A percentile compares a stretch with the other conserved stretches of the same genome.
phyloP scores from a whole-genome alignment of 2,888 invertebrate species.

The Drosophila atripex region DNA sequence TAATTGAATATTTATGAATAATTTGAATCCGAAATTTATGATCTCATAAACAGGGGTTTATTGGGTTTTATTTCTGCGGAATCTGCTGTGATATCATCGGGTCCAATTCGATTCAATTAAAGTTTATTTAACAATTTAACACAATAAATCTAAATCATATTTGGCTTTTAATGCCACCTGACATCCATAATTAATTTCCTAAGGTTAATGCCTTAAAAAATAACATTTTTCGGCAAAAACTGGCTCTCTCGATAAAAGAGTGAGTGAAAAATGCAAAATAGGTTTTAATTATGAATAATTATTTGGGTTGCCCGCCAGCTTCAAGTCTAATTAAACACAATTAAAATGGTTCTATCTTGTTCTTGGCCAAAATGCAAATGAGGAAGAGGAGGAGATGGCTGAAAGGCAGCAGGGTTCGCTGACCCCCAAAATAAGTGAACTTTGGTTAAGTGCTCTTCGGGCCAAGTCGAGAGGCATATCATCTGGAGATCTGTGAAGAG shows the following conservation, averaged over 20 bases:
- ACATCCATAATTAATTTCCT: slow-evolving; percentile 59
- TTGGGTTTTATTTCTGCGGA: slow-evolving; percentile 6
- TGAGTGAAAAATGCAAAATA: slow-evolving; percentile 53
- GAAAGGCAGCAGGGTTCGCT: slow-evolving; percentile 54
- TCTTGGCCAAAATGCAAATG: slow-evolving; percentile 63
- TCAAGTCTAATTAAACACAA: slow-evolving; percentile 72
- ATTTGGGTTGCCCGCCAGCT: slow-evolving; percentile 43
- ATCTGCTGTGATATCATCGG: slow-evolving; percentile 29
- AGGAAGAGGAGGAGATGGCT: slow-evolving; percentile 35
- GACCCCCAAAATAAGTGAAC: slow-evolving; percentile 60
- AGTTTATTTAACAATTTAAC: slow-evolving; percentile 65
- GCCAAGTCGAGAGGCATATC: slow-evolving; percentile 28
- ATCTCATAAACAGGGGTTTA: slow-evolving; percentile 13
- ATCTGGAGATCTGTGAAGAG: slow-evolving; percentile 14
- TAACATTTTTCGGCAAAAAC: slow-evolving; percentile 6
- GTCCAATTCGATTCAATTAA: slow-evolving; percentile 64
- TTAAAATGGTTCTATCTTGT: slow-evolving; percentile 55
- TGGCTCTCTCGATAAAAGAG: background rate
- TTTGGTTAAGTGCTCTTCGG: slow-evolving; percentile 20
- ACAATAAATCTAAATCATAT: slow-evolving; percentile 43
- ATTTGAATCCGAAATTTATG: slow-evolving; percentile 31
- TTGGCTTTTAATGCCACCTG: slow-evolving; percentile 49
- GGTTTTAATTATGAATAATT: slow-evolving; percentile 73
- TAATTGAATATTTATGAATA: slow-evolving; percentile 22
- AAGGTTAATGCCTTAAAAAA: slow-evolving; percentile 26